Conservation (phyloP, 2,797 vertebrate genomes). For the Sandelia bainsii region DNA sequence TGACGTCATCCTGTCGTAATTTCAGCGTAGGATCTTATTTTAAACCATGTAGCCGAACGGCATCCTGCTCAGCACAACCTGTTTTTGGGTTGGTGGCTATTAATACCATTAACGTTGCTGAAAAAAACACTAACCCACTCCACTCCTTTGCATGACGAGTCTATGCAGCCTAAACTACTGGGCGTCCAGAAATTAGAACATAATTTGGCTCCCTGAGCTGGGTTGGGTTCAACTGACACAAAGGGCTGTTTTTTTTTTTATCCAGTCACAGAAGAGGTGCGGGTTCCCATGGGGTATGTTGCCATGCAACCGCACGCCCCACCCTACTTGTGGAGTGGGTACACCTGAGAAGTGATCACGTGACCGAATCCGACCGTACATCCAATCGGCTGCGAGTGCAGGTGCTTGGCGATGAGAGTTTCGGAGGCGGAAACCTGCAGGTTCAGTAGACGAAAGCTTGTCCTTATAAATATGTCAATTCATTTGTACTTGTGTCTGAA, state of each 20-base stretch:
- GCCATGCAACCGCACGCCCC: slow-evolving; percentile 68
- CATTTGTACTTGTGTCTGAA: neutral
- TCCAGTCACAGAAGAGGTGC: slow-evolving; percentile 47
- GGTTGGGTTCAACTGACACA: slow-evolving; percentile 68
- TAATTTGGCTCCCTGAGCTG: slow-evolving; percentile 47
- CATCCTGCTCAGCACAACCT: neutral
- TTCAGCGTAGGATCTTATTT: neutral
- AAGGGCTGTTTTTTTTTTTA: slow-evolving; percentile 40
- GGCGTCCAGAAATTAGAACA: slow-evolving; percentile 12
- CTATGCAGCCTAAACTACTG: slow-evolving; percentile 5
- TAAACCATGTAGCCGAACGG: neutral
- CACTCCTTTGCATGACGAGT: slow-evolving; percentile 24
- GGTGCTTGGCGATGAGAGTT: slow-evolving; percentile 78
- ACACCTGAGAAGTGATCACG: slow-evolving; percentile 76
- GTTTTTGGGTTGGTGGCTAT: neutral
- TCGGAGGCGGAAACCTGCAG: slow-evolving; percentile 84
- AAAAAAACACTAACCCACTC: slow-evolving; percentile 21
- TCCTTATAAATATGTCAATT: slow-evolving; percentile 66
- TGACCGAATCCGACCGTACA: slow-evolving; percentile 50
- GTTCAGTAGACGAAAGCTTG: slow-evolving; percentile 51
- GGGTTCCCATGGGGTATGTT: slow-evolving; percentile 66
- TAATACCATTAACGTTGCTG: neutral
- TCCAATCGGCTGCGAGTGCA: slow-evolving; percentile 80
- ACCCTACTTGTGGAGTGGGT: slow-evolving; percentile 43
- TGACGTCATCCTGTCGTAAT: slow-evolving; percentile 10